These are phyloP conservation scores for Chloromyia formosa DNA, from an alignment of 2,888 invertebrate species.

Conservation along the genomic window DNA sequence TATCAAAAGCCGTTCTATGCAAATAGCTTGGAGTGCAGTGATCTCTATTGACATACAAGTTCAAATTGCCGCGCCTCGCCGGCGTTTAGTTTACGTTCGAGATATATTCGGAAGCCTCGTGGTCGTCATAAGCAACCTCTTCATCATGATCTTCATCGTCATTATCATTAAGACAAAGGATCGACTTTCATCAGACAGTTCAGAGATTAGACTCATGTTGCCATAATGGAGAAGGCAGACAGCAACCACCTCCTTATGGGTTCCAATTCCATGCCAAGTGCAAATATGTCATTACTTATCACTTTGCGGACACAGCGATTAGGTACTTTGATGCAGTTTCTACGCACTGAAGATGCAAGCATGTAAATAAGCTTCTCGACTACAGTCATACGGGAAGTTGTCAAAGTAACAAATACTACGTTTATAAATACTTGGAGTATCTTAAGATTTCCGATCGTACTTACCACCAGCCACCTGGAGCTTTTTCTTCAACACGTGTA, in stretches of 20 bases:
- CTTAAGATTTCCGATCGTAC: too few species aligned
- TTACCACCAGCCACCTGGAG: too few species aligned
- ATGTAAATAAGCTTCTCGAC: too few species aligned
- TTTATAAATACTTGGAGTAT: too few species aligned
- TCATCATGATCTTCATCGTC: not conserved
- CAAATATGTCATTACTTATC: constrained; percentile 4
- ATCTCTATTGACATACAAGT: constrained; percentile 12
- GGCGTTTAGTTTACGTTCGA: too few species aligned
- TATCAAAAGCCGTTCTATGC: constrained; percentile 3
- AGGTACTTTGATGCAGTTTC: not conserved
- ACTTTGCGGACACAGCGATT: not conserved
- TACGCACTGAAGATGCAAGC: too few species aligned
- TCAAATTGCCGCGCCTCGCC: not conserved
- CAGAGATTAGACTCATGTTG: not conserved
- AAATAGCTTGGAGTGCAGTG: constrained; percentile 27
- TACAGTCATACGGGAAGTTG: too few species aligned
- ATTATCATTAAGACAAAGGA: constrained; percentile 7
- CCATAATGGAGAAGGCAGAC: not conserved
- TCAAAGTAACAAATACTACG: too few species aligned
- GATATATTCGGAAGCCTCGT: too few species aligned
- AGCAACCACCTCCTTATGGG: not conserved
- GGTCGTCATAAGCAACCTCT: not conserved
- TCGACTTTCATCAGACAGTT: not conserved
- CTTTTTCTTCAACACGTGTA: too few species aligned
- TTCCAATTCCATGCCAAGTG: not conserved